Evolutionary conservation across 2,113 vertebrate species (phyloP), one percentile per base, ranked within the genome.

Genomic region (Vicugna pacos): DNA sequence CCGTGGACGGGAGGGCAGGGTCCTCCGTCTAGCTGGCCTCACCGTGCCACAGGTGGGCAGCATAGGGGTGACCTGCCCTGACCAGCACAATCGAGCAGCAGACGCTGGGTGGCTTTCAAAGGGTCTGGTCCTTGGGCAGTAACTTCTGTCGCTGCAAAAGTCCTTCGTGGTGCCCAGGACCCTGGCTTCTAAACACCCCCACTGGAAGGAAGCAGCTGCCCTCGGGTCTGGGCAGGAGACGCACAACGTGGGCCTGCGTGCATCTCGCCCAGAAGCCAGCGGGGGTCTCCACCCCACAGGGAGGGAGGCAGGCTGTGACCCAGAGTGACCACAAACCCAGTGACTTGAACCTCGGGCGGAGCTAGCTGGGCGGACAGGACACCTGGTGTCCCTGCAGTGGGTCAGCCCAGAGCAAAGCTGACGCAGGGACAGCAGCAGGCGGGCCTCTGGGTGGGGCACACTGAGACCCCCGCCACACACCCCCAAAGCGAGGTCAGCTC

Each of bases 321-420:
- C 5, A 30, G 22, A 72, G 67, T 20, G 50, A 38, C 35, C 3
- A 13, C 0, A 65, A 35, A 32, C 65, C 15, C 32, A 24, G 20
- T 9, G 32, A 56, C 20, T 8, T 2, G 3, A 24, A 14, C 50
- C 69, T n/a, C 13, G 0, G 60, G n/a, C 28, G n/a, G 4, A 6
- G 72, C 20, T 22, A 6, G 72, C 20, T 22, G 3, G 28, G 28
- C 3, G 6, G 50, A 13, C 50, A 22, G 50, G 75, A 54, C 0
- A 3, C 75, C 8, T 54, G 0, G 19, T 13, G 48, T 19, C 3
- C 50, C 3, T 9, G 5, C 11, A 35, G n/a, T 22, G 2, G 50
- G 0, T 77, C 17, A 3, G 75, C 50, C 50, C 75, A 13, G 30
- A 50, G 50, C 28, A 22, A n/a, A 52, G 73, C 48, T 22, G 48